Base-by-base conservation (phyloP, 1,140 invertebrate species). In the Polypedilum pembai region DNA sequence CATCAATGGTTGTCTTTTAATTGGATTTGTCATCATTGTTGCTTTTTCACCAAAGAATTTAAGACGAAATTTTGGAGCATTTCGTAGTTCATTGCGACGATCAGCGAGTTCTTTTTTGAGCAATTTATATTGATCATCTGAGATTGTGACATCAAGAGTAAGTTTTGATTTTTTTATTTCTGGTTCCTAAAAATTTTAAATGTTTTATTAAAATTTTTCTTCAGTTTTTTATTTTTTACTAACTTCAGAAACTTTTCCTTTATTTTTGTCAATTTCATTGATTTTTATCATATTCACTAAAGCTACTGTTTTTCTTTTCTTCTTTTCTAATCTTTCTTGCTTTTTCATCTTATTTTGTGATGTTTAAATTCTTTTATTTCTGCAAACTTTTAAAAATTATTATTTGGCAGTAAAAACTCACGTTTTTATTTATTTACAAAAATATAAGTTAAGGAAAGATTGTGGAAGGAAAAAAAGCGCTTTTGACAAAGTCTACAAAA, bases 1-100 rank as follows among this genome's bases (percentile, higher is more conserved):
- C 79, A 92, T 90, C 76, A 96, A 84, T 8, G 94, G 93, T 72
- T 90, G 86, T 76, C 91, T 85, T 73, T 87, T 83, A 73, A 86
- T 80, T 40, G 80, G 76, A 40, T 84, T 80, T 33, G 83, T 79
- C 69, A 81, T 79, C 75, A 91, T 79, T 66, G 82, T 85, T 73
- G 90, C 89, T 78, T 83, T 85, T 78, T 87, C 82, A 24, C 90
- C 90, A 75, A 85, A 82, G 73, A 83, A 80, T 80, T 88, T 87
- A 24, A 91, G 82, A 73, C 82, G 80, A 75, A 91, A 84, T 65
- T 85, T 83, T 21, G 89, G 88, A 21, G 85, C 82, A 63, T 81
- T 78, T 76, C 81, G 81, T 45, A 89, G 77, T 75, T 78, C 78
- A 8, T 84, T 85, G 75, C 85, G 90, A 80, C 84, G 83, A 73